Evolutionary conservation across 2,797 vertebrate species (phyloP).

Genomic region (Paramormyrops hopkinsi): DNA sequence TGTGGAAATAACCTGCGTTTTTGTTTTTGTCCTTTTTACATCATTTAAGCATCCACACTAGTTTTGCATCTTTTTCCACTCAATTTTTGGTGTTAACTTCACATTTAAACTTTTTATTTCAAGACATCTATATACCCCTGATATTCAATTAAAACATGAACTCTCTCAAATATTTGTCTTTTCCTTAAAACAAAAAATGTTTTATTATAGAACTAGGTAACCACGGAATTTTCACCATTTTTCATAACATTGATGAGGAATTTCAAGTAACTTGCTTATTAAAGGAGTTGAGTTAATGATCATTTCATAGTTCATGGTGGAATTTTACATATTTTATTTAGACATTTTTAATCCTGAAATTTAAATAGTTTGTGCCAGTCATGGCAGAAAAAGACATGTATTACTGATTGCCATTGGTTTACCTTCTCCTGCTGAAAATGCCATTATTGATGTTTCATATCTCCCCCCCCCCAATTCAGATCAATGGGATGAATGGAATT

Average conservation of each 20-base stretch:
- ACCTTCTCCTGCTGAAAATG: background rate
- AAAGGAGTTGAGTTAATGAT: background rate
- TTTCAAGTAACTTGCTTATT: background rate
- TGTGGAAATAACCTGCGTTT: constrained; percentile 59
- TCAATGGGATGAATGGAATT: constrained; percentile 61
- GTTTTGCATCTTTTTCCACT: constrained; percentile 35
- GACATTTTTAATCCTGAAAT: background rate
- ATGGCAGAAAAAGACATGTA: background rate
- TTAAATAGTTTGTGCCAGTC: background rate
- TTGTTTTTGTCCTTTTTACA: constrained; percentile 42
- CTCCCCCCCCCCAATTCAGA: constrained; percentile 41
- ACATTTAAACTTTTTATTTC: constrained; percentile 1
- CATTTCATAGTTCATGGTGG: background rate
- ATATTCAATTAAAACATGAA: background rate
- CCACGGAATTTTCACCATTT: background rate
- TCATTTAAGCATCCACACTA: constrained; percentile 36
- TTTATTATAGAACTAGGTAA: background rate
- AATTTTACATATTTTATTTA: background rate
- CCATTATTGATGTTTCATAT: background rate
- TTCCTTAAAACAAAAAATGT: background rate
- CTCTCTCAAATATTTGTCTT: background rate
- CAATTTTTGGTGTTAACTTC: constrained; percentile 13
- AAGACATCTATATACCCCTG: background rate
- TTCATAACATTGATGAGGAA: background rate
- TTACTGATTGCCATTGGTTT: background rate